These are phyloP conservation scores for Sminthurides aquaticus DNA, from an alignment of 2,888 invertebrate genomes.

Conservation along the genomic window DNA sequence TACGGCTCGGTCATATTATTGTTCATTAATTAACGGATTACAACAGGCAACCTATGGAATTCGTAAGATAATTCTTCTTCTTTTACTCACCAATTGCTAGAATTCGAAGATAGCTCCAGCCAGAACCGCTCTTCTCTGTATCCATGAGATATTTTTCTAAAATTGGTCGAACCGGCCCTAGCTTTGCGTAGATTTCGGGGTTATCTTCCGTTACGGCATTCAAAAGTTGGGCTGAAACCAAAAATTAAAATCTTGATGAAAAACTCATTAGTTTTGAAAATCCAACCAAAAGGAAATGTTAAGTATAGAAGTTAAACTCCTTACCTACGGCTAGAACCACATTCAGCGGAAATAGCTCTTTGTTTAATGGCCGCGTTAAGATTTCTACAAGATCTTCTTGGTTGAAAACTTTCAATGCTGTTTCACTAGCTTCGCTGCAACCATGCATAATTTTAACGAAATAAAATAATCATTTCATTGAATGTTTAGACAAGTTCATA, in stretches of 20 bases:
- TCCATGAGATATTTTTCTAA: constrained; percentile 26
- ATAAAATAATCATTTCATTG: no score
- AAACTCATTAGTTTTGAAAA: constrained; percentile 1
- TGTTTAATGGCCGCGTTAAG: constrained; percentile 56
- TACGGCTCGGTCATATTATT: no score
- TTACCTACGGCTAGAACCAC: constrained; percentile 46
- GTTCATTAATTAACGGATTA: no score
- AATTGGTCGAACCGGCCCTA: constrained; percentile 50
- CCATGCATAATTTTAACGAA: constrained; percentile 4
- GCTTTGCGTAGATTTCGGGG: constrained; percentile 52
- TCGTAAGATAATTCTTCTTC: no score
- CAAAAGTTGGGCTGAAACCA: constrained; percentile 57
- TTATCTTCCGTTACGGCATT: constrained; percentile 67
- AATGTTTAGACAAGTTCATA: no score
- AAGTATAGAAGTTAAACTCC: constrained; percentile 24
- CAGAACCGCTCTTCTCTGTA: constrained; percentile 9
- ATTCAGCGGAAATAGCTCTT: constrained; percentile 54
- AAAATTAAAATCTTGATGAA: constrained; percentile 33
- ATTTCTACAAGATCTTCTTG: constrained; percentile 57
- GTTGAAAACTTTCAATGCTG: constrained; percentile 60
- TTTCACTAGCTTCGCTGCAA: constrained; percentile 49
- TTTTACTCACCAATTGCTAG: constrained; percentile 54
- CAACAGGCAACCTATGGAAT: no score
- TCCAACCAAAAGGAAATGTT: no score
- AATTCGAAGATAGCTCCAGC: constrained; percentile 49